Evolutionary conservation across 2,113 vertebrate species (phyloP).

Genomic region (Lethenteron reissneri): DNA sequence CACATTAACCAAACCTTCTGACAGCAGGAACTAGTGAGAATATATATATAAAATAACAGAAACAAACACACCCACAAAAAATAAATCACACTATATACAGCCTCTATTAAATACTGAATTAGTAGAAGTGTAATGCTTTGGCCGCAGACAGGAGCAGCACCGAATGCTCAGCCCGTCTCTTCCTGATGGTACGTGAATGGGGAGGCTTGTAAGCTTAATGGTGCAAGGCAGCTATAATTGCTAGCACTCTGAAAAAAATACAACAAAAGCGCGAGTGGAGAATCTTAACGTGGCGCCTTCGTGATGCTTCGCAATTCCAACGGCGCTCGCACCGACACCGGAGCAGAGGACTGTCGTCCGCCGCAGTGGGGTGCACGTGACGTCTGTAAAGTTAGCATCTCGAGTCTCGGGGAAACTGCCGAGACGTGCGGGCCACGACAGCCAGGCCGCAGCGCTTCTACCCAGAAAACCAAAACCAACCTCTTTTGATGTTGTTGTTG

Average conservation of each 20-base stretch:
- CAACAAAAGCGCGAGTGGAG: neutral
- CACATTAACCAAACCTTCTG: neutral
- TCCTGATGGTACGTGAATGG: neutral
- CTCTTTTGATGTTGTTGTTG: too few species aligned
- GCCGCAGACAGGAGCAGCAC: neutral
- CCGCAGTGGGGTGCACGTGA: too few species aligned
- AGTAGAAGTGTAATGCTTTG: neutral
- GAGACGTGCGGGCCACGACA: too few species aligned
- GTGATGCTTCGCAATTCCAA: neutral
- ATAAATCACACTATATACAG: constrained; percentile 4
- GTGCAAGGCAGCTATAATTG: neutral
- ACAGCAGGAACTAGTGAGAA: neutral
- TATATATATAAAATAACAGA: constrained; percentile 1
- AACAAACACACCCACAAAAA: neutral
- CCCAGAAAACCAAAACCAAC: too few species aligned
- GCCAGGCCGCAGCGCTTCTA: too few species aligned
- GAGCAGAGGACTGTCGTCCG: too few species aligned
- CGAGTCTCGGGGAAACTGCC: too few species aligned
- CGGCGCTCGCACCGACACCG: too few species aligned
- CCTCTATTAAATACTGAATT: constrained; percentile 6
- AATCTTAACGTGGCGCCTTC: neutral
- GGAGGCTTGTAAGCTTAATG: neutral
- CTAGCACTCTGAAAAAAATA: neutral
- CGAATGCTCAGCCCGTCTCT: neutral
- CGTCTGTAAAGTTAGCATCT: too few species aligned